Base-by-base conservation (phyloP, 2,113 vertebrate species). In the Epinephelus moara region DNA sequence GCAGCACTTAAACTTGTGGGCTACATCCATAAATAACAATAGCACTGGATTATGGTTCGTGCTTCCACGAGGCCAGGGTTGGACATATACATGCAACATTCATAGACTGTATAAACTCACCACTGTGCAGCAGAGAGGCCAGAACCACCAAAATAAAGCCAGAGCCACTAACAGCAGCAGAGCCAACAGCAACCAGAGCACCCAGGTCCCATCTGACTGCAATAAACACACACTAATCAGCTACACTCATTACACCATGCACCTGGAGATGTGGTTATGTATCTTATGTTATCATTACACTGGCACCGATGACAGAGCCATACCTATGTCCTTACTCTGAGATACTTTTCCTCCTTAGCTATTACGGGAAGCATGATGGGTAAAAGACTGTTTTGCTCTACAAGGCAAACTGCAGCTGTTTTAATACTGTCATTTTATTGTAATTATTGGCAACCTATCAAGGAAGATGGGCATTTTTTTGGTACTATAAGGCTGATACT, bases 111-210 rank as follows among this genome's bases (percentile, higher is more conserved):
- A 57, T 9, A 59, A 76, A 85, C 90, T 89, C 79, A 94, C 93
- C 97, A 99, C 96, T 89, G 97, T 99, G 94, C 98, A 99, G 95
- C 97, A 99, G 75, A 99, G 96, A 37, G 98, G 98, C 98, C 98
- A 99, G 92, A 99, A 98, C 98, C 98, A 99, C 98, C 98, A 99
- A 71, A 99, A 85, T 56, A 98, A 89, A 70, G 55, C 95, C 0
- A 98, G 93, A 3, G 74, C 96, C 87, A 94, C 40, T 1, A 98
- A 87, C 17, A 98, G 88, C n/a, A 99, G 27, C 53, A 99, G 94
- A 82, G 96, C 95, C 33, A 99, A 88, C 45, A 99, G 89, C n/a
- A 96, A 86, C 78, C 98, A 96, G 21, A 97, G 23, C 2, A 97
- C 97, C 85, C 94, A 95, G 2, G 87, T 82, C 1, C 97, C 98